Evolutionary conservation across 2,888 invertebrate genomes (phyloP), one percentile per base, ranked within the genome.

Genomic region (Pteria penguin): DNA sequence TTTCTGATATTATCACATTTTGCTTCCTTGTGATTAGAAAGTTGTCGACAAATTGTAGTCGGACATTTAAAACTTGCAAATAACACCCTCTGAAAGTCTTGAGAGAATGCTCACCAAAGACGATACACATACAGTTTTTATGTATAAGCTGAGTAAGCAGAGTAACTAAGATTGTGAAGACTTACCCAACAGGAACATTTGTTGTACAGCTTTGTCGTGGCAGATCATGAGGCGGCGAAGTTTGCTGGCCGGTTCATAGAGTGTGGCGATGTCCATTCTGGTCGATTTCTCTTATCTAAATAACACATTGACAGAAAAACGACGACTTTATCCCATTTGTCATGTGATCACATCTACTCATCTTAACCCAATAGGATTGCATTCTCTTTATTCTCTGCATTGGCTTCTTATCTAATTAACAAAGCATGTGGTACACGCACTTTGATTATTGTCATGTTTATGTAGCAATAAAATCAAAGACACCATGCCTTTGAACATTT

Each of bases 151-250:
- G n/a, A n/a, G n/a, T n/a, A n/a, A n/a, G n/a, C n/a, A n/a, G n/a
- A n/a, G n/a, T n/a, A n/a, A n/a, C n/a, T n/a, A n/a, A n/a, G n/a
- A n/a, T n/a, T 45, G 8, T 45, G 45, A 26, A 52, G 32, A 54
- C 72, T 65, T 65, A 72, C 72, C 72, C 22, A 72, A 29, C 1
- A 72, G 29, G 18, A 33, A 26, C 36, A 72, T 65, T 26, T 72
- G 72, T 54, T 72, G 65, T 2, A 65, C 58, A 8, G 72, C 72
- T 65, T 58, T 72, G 27, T 72, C 72, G 27, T 72, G 72, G 24
- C 72, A 57, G 2, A 65, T 24, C 33, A 72, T 72, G 55, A 65
- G 36, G 31, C 45, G 27, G 3, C 65, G 27, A 18, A 72, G 65
- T 45, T 29, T 72, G 54, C 57, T 26, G 27, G 72, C 72, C 1